Base-by-base conservation (phyloP, 2,113 vertebrate genomes). In the Macrotus californicus region DNA sequence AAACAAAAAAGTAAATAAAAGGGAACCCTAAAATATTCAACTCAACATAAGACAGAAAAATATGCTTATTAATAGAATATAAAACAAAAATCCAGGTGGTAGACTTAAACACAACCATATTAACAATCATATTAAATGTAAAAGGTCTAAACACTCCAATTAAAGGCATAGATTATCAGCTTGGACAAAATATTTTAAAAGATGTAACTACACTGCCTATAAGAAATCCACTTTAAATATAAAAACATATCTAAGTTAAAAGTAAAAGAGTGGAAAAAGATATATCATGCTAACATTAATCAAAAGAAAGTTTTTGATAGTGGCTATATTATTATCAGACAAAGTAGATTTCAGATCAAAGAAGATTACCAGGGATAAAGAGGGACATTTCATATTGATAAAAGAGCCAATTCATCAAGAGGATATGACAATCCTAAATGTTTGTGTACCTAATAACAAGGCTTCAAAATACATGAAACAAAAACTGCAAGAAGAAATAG, bases 1-100 rank as follows among this genome's bases (percentile, higher is more conserved):
- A 75, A 96, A 91, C 66, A 94, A 50, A 59, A 93, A 73, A 73
- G 39, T 6, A 88, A 77, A 52, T 64, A 93, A 89, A 89, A 92
- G 56, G 41, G 19, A 76, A 76, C 6, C 36, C 26, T 76, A 93
- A 79, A 86, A 56, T 85, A 61, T n/a, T 93, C 46, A 56, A 15
- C 90, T 7, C 39, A 83, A 87, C 61, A 81, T 61, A 82, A 81
- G 12, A 54, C 46, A 91, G 13, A 81, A 89, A 92, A 90, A 82
- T 18, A 86, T 22, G 75, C 70, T 34, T 15, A 11, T 2, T 2
- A n/a, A 31, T 56, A 59, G 26, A 82, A 48, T 61, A 75, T 66
- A 80, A 79, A 91, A 41, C 54, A 95, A 79, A 81, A 72, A 67
- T 8, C 34, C 75, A 48, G 19, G 87, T 61, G 24, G 36, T 70